These are phyloP conservation scores for Lampropteryx suffumata DNA, from an alignment of 2,888 invertebrate species.

Conservation along the genomic window DNA sequence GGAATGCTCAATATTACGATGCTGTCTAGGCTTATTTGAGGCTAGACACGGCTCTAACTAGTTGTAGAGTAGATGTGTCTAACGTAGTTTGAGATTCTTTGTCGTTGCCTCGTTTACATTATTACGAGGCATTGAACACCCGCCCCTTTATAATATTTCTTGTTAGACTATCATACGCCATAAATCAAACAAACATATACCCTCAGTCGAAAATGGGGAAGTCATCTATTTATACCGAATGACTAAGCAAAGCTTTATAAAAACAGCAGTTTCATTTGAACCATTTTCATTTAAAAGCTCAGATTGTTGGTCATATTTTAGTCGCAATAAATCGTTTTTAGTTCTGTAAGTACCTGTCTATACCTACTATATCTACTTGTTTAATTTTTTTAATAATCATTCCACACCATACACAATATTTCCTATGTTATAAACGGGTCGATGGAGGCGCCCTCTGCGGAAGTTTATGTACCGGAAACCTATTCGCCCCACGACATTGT, in stretches of 20 bases:
- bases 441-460: conserved; percentile 48
- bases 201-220: conserved; percentile 53
- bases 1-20: conserved; percentile 23
- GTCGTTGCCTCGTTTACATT: conserved; percentile 8
- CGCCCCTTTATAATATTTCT: conserved; percentile 31
- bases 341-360: too few species aligned
- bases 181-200: conserved; percentile 67
- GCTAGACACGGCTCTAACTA: conserved; percentile 2
- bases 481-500: conserved; percentile 45
- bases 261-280: background rate
- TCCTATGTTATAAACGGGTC: conserved; percentile 34
- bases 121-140: conserved; percentile 10
- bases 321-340: too few species aligned
- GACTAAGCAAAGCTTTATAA: conserved; percentile 54
- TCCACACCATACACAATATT: background rate
- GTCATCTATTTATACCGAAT: conserved; percentile 63
- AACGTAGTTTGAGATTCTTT: background rate
- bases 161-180: conserved; percentile 56
- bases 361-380: too few species aligned
- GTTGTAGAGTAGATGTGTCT: too few species aligned
- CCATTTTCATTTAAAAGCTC: too few species aligned
- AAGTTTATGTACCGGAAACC: conserved; percentile 58
- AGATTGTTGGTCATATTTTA: too few species aligned
- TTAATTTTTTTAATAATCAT: too few species aligned
- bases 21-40: conserved; percentile 5